A percentile compares a stretch with the other conserved stretches of the same genome.
These are phyloP conservation scores for Enteromius radiatus DNA, from an alignment of 2,797 vertebrate species.

Conservation along the genomic window DNA sequence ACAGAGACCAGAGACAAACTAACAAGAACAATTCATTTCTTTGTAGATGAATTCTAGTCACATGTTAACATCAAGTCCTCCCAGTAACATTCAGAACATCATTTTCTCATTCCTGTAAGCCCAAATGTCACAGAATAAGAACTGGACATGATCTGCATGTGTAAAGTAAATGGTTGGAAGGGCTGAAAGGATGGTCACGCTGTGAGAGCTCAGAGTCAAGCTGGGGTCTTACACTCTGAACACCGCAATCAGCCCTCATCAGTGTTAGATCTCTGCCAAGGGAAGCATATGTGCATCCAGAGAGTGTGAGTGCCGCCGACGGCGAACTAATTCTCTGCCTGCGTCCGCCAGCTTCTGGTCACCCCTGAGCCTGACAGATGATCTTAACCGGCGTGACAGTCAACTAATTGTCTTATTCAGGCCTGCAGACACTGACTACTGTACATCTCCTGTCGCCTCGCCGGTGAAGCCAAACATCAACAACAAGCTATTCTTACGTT, in stretches of 20 bases:
- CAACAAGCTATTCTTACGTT: conserved; percentile 5
- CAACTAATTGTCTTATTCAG: conserved; percentile 32
- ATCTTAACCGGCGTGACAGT: conserved; percentile 42
- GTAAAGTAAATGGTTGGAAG: conserved; percentile 9
- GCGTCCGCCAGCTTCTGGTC: conserved; percentile 45
- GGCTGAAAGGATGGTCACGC: conserved; percentile 33
- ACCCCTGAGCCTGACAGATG: conserved; percentile 33
- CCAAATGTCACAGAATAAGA: not conserved
- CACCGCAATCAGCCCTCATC: conserved; percentile 52
- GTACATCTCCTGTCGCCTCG: not conserved
- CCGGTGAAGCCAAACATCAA: conserved; percentile 3
- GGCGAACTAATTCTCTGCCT: conserved; percentile 50
- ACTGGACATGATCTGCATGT: conserved; percentile 18
- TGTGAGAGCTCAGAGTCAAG: conserved; percentile 9
- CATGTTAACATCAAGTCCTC: not conserved
- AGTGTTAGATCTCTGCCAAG: conserved; percentile 52
- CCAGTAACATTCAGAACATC: not conserved
- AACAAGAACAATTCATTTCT: not conserved
- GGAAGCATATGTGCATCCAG: conserved; percentile 59
- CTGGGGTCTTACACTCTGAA: conserved; percentile 42
- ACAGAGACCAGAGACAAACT: not conserved
- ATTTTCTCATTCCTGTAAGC: not conserved
- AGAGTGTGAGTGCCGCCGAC: conserved; percentile 56
- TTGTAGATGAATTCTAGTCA: not conserved
- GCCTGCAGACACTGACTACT: conserved; percentile 8